Conservation (phyloP, 2,113 vertebrate genomes). For the Dasyornis broadbenti region DNA sequence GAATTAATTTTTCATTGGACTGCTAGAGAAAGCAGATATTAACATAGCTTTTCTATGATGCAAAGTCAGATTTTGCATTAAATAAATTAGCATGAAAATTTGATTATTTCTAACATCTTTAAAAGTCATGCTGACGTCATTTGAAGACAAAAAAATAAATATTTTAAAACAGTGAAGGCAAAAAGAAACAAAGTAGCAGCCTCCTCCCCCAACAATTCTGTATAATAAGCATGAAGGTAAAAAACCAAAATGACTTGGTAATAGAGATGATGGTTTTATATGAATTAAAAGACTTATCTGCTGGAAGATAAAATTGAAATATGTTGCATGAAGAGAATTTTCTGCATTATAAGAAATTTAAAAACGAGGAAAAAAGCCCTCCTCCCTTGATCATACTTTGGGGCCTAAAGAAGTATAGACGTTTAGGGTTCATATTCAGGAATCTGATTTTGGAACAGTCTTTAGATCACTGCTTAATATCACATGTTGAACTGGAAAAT, state of each 20-base stretch:
- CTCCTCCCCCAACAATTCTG: accelerated
- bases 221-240: background rate
- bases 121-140: slow-evolving; percentile 33
- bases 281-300: background rate
- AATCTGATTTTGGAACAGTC: background rate
- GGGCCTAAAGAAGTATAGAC: accelerated
- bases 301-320: background rate
- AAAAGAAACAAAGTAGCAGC: background rate
- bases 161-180: background rate
- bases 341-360: background rate
- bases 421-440: background rate
- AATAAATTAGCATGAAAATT: slow-evolving; percentile 1
- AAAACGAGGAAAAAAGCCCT: accelerated
- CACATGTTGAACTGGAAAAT: background rate
- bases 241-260: background rate
- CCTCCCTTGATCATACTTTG: background rate
- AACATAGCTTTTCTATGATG: slow-evolving; percentile 46
- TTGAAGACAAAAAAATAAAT: background rate
- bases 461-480: background rate
- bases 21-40: slow-evolving; percentile 60
- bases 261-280: background rate
- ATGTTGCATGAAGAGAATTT: background rate
- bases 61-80: slow-evolving; percentile 52
- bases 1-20: slow-evolving; percentile 63
- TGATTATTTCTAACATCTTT: slow-evolving; percentile 25